Evolutionary conservation across 2,113 vertebrate genomes (phyloP).

Genomic region (Notiomystis cincta): DNA sequence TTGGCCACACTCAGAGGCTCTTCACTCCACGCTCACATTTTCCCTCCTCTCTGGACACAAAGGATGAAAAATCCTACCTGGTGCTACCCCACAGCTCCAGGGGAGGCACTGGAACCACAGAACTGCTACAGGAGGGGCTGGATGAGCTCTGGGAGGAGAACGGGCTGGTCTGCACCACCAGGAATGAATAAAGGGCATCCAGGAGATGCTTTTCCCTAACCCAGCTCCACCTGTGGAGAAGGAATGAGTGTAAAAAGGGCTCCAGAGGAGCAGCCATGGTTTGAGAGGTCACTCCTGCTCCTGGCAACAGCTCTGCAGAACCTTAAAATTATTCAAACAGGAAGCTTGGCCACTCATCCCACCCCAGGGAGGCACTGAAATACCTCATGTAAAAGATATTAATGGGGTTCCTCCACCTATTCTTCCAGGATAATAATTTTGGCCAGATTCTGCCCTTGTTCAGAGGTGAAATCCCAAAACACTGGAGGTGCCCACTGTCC

Average conservation of each 20-base stretch:
- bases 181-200: background rate
- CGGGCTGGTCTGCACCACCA: background rate
- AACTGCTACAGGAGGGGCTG: background rate
- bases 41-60: background rate
- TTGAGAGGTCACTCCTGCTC: background rate
- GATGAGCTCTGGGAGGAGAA: background rate
- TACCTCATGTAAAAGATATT: background rate
- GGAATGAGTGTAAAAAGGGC: background rate
- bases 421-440: background rate
- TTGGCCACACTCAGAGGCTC: accelerated
- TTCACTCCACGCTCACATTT: accelerated
- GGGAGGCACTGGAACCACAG: background rate
- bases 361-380: background rate
- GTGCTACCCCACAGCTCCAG: background rate
- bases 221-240: background rate
- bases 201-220: background rate
- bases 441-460: accelerated
- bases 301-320: background rate
- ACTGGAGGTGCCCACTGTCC: background rate
- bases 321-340: background rate
- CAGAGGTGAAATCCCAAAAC: background rate
- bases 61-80: background rate
- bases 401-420: background rate
- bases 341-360: background rate
- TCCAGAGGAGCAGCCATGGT: background rate